These are phyloP conservation scores for Cerastis rubricosa DNA, from an alignment of 2,888 invertebrate genomes.

Conservation along the genomic window DNA sequence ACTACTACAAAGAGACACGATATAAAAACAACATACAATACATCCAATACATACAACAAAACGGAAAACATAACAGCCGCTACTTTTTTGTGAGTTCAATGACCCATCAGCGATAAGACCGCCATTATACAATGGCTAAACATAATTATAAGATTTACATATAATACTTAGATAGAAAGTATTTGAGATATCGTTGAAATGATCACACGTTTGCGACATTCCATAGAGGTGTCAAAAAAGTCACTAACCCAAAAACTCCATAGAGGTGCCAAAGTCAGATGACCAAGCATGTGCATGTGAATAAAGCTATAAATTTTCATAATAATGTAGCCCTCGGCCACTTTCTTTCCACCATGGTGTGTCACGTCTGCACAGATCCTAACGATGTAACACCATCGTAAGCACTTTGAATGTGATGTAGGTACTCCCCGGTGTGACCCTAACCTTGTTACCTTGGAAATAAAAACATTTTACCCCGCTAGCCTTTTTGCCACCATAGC, in stretches of 20 bases:
- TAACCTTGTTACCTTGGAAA: conserved; percentile 43
- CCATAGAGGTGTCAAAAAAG: neutral
- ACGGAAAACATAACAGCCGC: too few species aligned
- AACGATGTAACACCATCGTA: conserved; percentile 20
- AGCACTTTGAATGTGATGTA: conserved; percentile 22
- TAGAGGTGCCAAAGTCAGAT: neutral
- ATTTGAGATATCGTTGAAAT: neutral
- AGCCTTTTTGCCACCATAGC: conserved; percentile 1
- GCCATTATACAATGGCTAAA: too few species aligned
- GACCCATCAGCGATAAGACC: too few species aligned
- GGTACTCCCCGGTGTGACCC: conserved; percentile 25
- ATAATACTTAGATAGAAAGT: too few species aligned
- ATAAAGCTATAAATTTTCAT: neutral
- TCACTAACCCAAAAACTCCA: neutral
- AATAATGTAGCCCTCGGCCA: neutral
- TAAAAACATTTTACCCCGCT: conserved; percentile 33
- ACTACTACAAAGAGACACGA: too few species aligned
- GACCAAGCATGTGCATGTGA: neutral
- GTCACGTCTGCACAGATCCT: neutral
- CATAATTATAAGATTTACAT: too few species aligned
- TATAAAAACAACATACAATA: too few species aligned
- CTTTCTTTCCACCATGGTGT: neutral
- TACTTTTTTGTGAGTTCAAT: too few species aligned
- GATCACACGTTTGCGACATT: neutral
- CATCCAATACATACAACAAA: too few species aligned